These are phyloP conservation scores for Caenorhabditis virilis DNA, from an alignment of 2,888 invertebrate species.

Conservation along the genomic window DNA sequence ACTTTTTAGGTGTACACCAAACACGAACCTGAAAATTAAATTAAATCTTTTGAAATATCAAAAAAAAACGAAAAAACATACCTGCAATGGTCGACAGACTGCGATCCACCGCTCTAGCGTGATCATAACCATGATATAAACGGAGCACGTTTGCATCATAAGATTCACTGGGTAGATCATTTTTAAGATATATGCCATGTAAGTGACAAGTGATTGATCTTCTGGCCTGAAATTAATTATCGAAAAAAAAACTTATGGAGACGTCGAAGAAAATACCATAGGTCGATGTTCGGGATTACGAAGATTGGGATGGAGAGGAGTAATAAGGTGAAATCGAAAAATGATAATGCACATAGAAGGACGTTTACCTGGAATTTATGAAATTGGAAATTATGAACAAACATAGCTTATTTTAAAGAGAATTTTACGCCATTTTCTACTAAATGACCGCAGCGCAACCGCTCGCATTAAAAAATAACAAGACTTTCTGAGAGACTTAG, in stretches of 20 bases:
- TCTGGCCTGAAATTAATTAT: constrained; percentile 15
- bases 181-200: constrained; percentile 59
- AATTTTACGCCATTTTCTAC: no score
- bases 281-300: constrained; percentile 58
- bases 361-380: constrained; percentile 58
- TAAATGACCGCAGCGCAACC: no score
- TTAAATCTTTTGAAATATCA: no score
- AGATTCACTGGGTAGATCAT: constrained; percentile 64
- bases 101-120: constrained; percentile 66
- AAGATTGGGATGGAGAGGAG: constrained; percentile 63
- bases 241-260: constrained; percentile 1
- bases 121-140: constrained; percentile 65
- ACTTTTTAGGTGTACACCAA: constrained; percentile 64
- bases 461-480: no score
- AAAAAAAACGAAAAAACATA: no score
- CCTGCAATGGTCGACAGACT: constrained; percentile 64
- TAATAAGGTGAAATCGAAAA: constrained; percentile 61
- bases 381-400: no score
- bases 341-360: constrained; percentile 59
- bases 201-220: constrained; percentile 33
- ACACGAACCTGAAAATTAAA: constrained; percentile 56
- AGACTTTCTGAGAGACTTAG: no score
- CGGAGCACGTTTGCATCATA: constrained; percentile 64
- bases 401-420: no score
- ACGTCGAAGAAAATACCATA: constrained; percentile 38